Conservation (phyloP, 1,140 invertebrate genomes). For the Eubasilissa regina region DNA sequence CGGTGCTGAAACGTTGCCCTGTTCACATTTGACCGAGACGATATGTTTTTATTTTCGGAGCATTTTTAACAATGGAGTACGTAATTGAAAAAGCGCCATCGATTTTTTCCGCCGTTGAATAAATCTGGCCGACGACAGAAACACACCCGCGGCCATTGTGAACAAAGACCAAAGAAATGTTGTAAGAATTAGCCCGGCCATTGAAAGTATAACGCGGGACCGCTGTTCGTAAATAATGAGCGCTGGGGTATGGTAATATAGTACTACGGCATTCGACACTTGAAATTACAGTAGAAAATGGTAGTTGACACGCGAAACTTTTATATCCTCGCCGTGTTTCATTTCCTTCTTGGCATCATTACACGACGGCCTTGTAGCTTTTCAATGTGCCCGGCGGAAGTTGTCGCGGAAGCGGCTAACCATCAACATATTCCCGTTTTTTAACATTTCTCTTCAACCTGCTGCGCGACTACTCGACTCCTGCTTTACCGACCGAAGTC, state of each 20-base stretch:
- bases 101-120: slow-evolving; percentile 28
- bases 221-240: slow-evolving; percentile 23
- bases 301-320: slow-evolving; percentile 57
- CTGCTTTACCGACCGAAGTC: too few relatives aligned
- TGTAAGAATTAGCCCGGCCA: slow-evolving; percentile 35
- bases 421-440: background rate
- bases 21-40: background rate
- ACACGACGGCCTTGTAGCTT: slow-evolving; percentile 31
- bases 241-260: slow-evolving; percentile 45
- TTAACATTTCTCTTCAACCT: background rate
- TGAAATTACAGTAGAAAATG: slow-evolving; percentile 56
- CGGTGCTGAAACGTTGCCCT: too few relatives aligned
- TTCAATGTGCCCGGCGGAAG: slow-evolving; percentile 19
- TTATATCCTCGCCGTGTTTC: slow-evolving; percentile 51
- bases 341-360: slow-evolving; percentile 56
- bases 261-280: slow-evolving; percentile 48
- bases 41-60: slow-evolving; percentile 1
- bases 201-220: slow-evolving; percentile 8
- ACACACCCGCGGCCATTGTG: slow-evolving; percentile 4
- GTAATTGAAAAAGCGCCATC: slow-evolving; percentile 33
- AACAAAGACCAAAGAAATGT: slow-evolving; percentile 15
- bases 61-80: slow-evolving; percentile 13
- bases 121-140: slow-evolving; percentile 24
- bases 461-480: background rate
- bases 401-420: slow-evolving; percentile 31